Evolutionary conservation across 2,113 vertebrate species (phyloP), one percentile per base, ranked within the genome.

Genomic region (Sus scrofa): DNA sequence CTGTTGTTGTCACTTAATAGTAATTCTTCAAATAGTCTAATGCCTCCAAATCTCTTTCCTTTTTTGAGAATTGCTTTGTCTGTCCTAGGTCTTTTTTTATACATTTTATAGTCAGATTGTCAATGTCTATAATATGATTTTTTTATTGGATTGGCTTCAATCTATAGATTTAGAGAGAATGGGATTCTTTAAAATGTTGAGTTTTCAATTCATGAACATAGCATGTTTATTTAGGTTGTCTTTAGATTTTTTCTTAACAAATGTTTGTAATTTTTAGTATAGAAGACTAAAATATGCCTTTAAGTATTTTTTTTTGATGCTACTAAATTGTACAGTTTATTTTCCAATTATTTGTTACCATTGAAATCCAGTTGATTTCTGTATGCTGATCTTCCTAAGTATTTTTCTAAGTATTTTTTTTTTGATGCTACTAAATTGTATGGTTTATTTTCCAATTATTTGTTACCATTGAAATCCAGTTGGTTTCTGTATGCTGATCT

Each of bases 311-410:
- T 62, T 54, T 56, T 81, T 39, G 20, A 18, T 82, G 12, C 3
- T 87, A 19, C 32, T 85, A 44, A 93, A n/a, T 91, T 6, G 20
- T 60, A 22, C 85, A 7, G n/a, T 18, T 81, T 93, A 5, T 52
- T 87, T 83, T 91, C 22, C 15, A 79, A 52, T 73, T 65, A 56
- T 39, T 68, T 92, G 60, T 50, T 91, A 13, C 14, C 34, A 34
- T 73, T 89, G 52, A 92, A 89, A 83, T 79, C n/a, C 15, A 56
- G 26, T 27, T 71, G 5, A 62, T 95, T 87, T 73, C 19, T 92
- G 10, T 50, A 60, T 22, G 67, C 52, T 85, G 54, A 68, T 3
- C 19, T 88, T 86, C n/a, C n/a, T n/a, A n/a, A n/a, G n/a, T n/a
- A n/a, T n/a, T n/a, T n/a, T n/a, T n/a, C n/a, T n/a, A n/a, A n/a